phyloP scores from a whole-genome alignment of 2,888 invertebrate genomes.

The Elegia similella region DNA sequence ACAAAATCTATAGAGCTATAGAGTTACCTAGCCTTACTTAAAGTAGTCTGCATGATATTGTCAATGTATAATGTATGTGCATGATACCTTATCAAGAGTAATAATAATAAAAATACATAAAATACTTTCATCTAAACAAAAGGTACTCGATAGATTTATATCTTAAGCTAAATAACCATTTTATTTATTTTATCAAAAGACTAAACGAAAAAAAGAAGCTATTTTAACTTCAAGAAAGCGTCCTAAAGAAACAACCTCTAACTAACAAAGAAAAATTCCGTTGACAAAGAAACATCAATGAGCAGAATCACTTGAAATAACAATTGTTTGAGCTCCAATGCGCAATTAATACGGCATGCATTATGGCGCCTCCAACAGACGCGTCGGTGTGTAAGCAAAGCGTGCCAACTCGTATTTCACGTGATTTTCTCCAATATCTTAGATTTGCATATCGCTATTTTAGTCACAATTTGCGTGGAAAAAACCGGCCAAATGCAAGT shows the following conservation, averaged over 20 bases:
- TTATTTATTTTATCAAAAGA: no score
- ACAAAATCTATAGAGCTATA: no score
- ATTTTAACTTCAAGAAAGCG: neutral
- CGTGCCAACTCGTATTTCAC: slow-evolving; percentile 21
- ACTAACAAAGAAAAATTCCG: neutral
- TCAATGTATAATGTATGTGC: no score
- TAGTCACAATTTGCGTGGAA: neutral
- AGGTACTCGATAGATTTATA: no score
- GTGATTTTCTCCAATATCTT: slow-evolving; percentile 2
- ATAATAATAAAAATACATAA: no score
- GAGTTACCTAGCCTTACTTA: no score
- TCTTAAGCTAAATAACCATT: no score
- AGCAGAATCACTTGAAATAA: slow-evolving; percentile 2
- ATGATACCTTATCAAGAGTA: no score
- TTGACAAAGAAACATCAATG: neutral
- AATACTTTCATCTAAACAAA: no score
- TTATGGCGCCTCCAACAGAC: slow-evolving; percentile 21
- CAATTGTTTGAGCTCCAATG: slow-evolving; percentile 22
- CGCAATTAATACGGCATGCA: slow-evolving; percentile 26
- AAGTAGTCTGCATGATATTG: no score
- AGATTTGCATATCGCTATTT: slow-evolving; percentile 1
- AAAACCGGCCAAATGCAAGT: no score
- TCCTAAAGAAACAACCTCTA: neutral
- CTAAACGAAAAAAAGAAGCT: neutral
- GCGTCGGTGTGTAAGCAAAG: slow-evolving; percentile 25